Percentiles rank a stretch among this genome's conserved stretches.
Evolutionary conservation across 2,113 vertebrate genomes (phyloP).

Genomic region (Solenodon paradoxus): DNA sequence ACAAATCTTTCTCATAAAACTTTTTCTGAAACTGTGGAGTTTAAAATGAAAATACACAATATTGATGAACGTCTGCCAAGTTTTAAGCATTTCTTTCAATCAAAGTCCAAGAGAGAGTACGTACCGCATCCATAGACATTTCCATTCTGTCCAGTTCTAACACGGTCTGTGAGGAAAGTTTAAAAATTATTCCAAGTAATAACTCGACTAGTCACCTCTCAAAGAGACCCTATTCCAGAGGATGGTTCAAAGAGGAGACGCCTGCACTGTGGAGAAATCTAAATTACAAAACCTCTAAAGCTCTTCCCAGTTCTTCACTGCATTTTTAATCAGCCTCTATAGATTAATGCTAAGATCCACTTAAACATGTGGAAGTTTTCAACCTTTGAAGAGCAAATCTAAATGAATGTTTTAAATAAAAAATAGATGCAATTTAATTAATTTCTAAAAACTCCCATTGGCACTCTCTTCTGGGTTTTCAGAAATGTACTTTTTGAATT

Average conservation of each 20-base stretch:
- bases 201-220: not conserved
- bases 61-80: not conserved
- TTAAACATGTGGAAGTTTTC: not conserved
- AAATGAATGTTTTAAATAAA: not conserved
- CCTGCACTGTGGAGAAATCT: not conserved
- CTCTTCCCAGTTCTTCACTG: not conserved
- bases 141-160: constrained; percentile 96
- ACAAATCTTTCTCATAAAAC: constrained; percentile 88
- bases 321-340: not conserved
- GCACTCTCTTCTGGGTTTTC: not conserved
- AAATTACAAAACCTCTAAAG: not conserved
- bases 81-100: constrained; percentile 2
- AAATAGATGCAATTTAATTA: not conserved
- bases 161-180: constrained; percentile 86
- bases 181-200: constrained; percentile 35
- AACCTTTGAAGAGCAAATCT: not conserved
- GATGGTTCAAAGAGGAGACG: not conserved
- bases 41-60: constrained; percentile 76
- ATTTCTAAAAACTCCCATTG: not conserved
- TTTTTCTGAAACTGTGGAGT: constrained; percentile 91
- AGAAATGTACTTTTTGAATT: constrained; percentile 14
- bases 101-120: constrained; percentile 53
- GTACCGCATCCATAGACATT: constrained; percentile 88
- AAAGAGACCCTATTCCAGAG: not conserved
- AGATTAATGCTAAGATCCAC: not conserved